These are phyloP conservation scores for Nezara viridula DNA, from an alignment of 2,888 invertebrate genomes.

Conservation along the genomic window DNA sequence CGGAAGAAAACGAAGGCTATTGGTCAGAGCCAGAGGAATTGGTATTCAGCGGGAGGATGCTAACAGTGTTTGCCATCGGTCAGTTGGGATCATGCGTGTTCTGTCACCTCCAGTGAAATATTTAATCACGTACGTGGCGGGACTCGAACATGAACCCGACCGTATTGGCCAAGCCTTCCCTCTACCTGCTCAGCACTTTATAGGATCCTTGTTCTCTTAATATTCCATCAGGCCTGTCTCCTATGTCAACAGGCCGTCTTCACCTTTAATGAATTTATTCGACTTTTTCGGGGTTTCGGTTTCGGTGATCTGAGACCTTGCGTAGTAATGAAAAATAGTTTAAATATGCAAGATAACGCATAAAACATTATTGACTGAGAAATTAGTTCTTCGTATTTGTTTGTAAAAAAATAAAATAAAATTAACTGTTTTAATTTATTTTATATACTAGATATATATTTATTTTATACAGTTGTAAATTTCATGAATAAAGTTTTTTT, in stretches of 20 bases:
- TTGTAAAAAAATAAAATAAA: too few relatives aligned
- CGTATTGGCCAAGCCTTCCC: neutral
- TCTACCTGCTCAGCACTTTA: conserved; percentile 1
- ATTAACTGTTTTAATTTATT: too few relatives aligned
- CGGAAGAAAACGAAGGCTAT: neutral
- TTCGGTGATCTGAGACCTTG: too few relatives aligned
- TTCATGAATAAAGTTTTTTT: too few relatives aligned
- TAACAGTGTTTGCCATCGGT: conserved; percentile 27
- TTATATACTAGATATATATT: too few relatives aligned
- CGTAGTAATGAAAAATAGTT: too few relatives aligned
- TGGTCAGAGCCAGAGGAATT: too few relatives aligned
- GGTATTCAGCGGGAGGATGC: neutral
- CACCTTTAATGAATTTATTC: neutral
- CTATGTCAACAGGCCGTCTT: neutral
- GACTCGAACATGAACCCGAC: neutral
- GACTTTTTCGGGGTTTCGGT: neutral
- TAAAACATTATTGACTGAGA: too few relatives aligned
- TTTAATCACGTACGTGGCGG: conserved; percentile 43
- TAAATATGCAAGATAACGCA: too few relatives aligned
- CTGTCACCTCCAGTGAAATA: conserved; percentile 37
- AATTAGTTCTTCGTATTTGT: too few relatives aligned
- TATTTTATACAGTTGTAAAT: too few relatives aligned
- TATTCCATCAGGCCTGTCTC: neutral
- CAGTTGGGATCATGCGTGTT: neutral
- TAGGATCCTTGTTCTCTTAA: neutral